Conservation (phyloP, 2,113 vertebrate genomes). For the Tursiops truncatus region DNA sequence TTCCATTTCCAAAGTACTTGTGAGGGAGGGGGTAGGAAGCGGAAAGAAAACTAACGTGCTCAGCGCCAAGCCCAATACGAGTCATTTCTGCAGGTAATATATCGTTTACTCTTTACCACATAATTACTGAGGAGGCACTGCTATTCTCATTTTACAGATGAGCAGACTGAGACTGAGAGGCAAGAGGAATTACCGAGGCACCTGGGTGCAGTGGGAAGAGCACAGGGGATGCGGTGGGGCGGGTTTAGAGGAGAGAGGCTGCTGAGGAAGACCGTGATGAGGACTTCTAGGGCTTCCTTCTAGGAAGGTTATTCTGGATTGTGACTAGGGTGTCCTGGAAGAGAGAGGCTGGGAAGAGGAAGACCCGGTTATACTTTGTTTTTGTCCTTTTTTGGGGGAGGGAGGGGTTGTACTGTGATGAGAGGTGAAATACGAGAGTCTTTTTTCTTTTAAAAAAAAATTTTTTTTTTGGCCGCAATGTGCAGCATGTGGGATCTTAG, state of each 20-base stretch:
- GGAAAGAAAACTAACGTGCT: neutral
- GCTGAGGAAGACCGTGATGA: neutral
- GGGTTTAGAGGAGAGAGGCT: neutral
- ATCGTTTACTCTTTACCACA: neutral
- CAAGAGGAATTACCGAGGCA: neutral
- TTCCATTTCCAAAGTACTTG: neutral
- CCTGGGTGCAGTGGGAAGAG: neutral
- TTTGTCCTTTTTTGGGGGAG: neutral
- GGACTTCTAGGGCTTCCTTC: neutral
- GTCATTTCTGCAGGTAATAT: neutral
- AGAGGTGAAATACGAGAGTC: neutral
- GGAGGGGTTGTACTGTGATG: neutral
- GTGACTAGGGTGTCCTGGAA: neutral
- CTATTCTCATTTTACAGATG: neutral
- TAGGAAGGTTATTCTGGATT: neutral
- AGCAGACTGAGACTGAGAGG: neutral
- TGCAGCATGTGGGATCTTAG: too few relatives aligned
- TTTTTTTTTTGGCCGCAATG: too few relatives aligned
- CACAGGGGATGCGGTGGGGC: fast-evolving
- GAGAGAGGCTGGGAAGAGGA: neutral
- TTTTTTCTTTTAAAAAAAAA: too few relatives aligned
- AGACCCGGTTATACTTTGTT: neutral
- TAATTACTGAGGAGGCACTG: neutral
- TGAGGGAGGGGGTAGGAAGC: neutral
- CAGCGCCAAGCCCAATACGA: neutral